Evolutionary conservation across 2,113 vertebrate species (phyloP).

Genomic region (Hippolais icterina): DNA sequence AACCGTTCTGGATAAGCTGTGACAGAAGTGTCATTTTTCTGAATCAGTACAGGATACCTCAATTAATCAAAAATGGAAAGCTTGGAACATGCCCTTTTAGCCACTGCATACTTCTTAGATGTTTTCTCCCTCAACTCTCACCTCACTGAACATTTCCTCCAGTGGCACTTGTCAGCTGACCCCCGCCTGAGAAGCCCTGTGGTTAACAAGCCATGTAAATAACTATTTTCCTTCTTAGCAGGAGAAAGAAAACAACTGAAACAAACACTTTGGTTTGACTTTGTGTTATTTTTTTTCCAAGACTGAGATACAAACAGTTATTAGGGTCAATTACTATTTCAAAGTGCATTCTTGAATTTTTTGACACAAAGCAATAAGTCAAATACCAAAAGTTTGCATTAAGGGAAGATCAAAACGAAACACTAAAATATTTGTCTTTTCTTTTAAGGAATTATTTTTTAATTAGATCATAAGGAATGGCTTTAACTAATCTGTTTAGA

Average conservation of each 20-base stretch:
- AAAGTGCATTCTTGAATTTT: background rate
- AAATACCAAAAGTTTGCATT: background rate
- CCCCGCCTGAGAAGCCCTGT: background rate
- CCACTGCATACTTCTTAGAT: conserved; percentile 82
- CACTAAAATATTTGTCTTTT: background rate
- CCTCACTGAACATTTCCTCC: conserved; percentile 83
- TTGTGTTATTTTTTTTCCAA: background rate
- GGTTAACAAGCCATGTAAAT: conserved; percentile 51
- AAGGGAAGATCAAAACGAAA: background rate
- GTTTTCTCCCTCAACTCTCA: conserved; percentile 83
- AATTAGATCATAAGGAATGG: background rate
- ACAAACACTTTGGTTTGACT: background rate
- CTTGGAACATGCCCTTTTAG: conserved; percentile 84
- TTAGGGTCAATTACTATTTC: background rate
- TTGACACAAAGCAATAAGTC: background rate
- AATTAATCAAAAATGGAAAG: background rate
- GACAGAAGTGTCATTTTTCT: background rate
- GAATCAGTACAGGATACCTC: background rate
- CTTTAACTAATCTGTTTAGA: background rate
- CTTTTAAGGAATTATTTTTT: background rate
- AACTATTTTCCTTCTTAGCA: background rate
- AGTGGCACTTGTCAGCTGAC: conserved; percentile 78
- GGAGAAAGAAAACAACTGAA: background rate
- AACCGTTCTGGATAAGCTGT: background rate
- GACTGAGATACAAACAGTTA: background rate